Conservation (phyloP, 92 coral and sea anemone genomes). For the Umimayanthus chanpuru region DNA sequence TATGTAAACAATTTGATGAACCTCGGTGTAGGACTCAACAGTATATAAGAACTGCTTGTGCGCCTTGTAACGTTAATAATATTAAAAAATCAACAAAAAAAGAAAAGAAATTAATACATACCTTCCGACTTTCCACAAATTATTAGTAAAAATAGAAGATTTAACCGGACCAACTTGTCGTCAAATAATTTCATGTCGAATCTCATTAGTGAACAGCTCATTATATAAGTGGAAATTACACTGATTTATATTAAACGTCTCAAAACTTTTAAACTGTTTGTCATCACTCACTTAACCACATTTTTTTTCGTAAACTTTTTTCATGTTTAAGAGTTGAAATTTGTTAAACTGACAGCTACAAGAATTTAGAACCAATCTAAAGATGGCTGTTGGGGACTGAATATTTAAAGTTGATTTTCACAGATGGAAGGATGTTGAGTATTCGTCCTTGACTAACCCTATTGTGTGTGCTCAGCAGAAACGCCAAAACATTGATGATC, state of each 20-base stretch:
- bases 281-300: neutral
- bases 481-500: neutral
- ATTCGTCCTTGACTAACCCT: neutral
- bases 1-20: neutral
- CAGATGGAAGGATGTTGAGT: neutral
- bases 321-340: neutral
- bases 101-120: neutral
- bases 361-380: neutral
- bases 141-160: neutral
- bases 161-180: neutral
- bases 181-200: neutral
- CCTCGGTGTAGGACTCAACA: neutral
- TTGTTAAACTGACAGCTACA: neutral
- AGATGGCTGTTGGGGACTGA: neutral
- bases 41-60: neutral
- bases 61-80: neutral
- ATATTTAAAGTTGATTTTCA: neutral
- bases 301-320: too few species aligned
- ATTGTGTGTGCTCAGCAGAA: neutral
- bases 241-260: neutral
- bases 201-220: neutral
- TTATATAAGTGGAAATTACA: neutral
- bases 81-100: neutral
- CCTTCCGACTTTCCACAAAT: neutral
- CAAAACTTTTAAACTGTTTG: neutral